These are phyloP conservation scores for Thecophora atra DNA, from an alignment of 2,888 invertebrate genomes.

Conservation along the genomic window DNA sequence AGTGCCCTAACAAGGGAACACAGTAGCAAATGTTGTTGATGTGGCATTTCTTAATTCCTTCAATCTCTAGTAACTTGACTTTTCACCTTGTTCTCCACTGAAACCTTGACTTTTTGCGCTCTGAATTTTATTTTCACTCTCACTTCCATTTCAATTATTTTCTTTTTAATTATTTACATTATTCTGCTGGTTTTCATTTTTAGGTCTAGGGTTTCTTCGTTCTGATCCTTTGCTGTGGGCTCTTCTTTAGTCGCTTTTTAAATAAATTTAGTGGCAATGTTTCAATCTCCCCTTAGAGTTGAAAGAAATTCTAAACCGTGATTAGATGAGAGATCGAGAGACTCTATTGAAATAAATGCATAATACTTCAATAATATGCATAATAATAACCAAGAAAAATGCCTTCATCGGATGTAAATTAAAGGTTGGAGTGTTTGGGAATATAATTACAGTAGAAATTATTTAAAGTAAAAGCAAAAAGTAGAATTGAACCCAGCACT, in stretches of 20 bases:
- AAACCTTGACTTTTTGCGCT: neutral
- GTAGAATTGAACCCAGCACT: neutral
- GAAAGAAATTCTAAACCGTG: too few species aligned
- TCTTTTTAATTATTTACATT: neutral
- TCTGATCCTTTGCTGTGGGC: neutral
- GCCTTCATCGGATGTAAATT: too few species aligned
- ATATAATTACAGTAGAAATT: neutral
- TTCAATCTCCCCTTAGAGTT: too few species aligned
- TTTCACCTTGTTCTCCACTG: neutral
- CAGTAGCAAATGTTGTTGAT: neutral
- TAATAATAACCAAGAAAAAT: too few species aligned
- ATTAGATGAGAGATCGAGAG: too few species aligned
- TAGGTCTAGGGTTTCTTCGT: neutral
- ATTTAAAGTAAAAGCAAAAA: constrained; percentile 1
- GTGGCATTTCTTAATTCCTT: neutral
- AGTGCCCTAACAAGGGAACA: neutral
- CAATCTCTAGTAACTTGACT: neutral
- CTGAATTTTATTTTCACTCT: constrained; percentile 2
- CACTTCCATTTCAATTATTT: neutral
- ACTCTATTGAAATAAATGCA: too few species aligned
- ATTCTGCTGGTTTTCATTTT: neutral
- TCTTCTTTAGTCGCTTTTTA: too few species aligned
- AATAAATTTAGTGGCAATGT: too few species aligned
- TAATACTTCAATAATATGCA: too few species aligned
- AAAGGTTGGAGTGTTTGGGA: too few species aligned